Evolutionary conservation across 2,797 vertebrate species (phyloP).

Genomic region (Hipposideros larvatus): DNA sequence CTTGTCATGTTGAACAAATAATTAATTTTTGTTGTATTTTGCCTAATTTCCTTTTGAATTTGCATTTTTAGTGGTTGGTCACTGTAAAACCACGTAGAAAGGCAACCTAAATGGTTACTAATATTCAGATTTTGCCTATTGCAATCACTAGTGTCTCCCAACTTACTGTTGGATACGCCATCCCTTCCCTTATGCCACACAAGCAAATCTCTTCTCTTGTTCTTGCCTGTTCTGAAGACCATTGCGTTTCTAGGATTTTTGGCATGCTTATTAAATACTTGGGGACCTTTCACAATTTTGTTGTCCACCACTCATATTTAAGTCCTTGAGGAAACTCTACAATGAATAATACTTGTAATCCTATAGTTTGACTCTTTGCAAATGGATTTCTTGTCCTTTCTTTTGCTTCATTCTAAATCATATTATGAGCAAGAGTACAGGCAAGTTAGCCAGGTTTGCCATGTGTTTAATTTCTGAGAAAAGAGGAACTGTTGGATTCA

Average conservation of each 20-base stretch:
- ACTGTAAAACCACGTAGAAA: conserved; percentile 29
- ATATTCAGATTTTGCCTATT: background rate
- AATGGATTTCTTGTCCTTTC: background rate
- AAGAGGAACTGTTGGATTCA: conserved; percentile 24
- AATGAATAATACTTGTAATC: conserved; percentile 40
- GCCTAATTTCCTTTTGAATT: conserved; percentile 28
- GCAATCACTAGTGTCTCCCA: background rate
- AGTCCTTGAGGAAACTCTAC: conserved; percentile 23
- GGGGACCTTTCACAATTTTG: background rate
- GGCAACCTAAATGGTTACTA: background rate
- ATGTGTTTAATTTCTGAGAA: conserved; percentile 13
- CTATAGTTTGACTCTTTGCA: conserved; percentile 32
- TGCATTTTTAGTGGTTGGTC: conserved; percentile 22
- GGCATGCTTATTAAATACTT: background rate
- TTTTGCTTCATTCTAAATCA: conserved; percentile 49
- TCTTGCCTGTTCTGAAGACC: background rate
- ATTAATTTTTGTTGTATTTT: conserved; percentile 40
- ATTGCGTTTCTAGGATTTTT: background rate
- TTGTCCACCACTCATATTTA: background rate
- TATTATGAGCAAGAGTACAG: background rate
- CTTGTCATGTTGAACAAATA: conserved; percentile 47
- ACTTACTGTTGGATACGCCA: background rate
- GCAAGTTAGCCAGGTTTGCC: background rate
- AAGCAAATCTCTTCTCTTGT: background rate
- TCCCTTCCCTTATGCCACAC: background rate